A percentile compares a stretch with the other conserved stretches of the same genome.
phyloP scores from a whole-genome alignment of 2,113 vertebrate genomes.

The Podocnemis expansa region DNA sequence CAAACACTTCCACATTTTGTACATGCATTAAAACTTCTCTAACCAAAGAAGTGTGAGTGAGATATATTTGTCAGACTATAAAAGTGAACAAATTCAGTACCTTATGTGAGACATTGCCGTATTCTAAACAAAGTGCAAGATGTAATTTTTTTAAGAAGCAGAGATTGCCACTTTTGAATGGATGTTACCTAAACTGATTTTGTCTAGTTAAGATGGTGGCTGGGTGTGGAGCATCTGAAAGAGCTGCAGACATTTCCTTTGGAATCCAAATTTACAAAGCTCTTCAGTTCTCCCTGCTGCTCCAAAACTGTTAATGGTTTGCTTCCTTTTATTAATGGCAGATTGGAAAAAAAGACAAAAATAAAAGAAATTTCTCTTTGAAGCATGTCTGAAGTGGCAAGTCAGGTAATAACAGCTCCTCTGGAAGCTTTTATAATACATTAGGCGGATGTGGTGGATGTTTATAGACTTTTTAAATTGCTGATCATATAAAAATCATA shows the following conservation, averaged over 20 bases:
- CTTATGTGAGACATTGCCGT: constrained; percentile 40
- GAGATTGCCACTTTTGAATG: constrained; percentile 61
- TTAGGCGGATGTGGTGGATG: constrained; percentile 61
- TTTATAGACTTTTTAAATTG: constrained; percentile 67
- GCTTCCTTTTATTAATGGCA: constrained; percentile 70
- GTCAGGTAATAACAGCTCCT: constrained; percentile 71
- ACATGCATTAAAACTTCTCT: not conserved
- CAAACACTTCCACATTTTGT: not conserved
- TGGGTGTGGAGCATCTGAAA: constrained; percentile 70
- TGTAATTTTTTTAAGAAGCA: constrained; percentile 70
- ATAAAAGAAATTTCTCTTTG: constrained; percentile 9
- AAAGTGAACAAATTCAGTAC: constrained; percentile 17
- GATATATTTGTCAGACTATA: not conserved
- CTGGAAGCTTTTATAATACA: constrained; percentile 58
- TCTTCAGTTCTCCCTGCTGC: constrained; percentile 44
- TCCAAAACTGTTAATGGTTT: constrained; percentile 66
- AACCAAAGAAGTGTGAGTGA: not conserved
- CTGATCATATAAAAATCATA: constrained; percentile 58
- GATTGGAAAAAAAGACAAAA: not conserved
- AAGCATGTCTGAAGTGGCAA: constrained; percentile 71
- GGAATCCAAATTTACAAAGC: constrained; percentile 18
- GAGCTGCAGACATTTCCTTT: constrained; percentile 59
- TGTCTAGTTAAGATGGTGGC: constrained; percentile 71
- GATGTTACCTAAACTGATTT: constrained; percentile 75
- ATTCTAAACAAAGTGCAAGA: constrained; percentile 64